Percentiles rank a stretch among this genome's conserved stretches.
Evolutionary conservation across 2,113 vertebrate species (phyloP).

Genomic region (Aegotheles bennettii): DNA sequence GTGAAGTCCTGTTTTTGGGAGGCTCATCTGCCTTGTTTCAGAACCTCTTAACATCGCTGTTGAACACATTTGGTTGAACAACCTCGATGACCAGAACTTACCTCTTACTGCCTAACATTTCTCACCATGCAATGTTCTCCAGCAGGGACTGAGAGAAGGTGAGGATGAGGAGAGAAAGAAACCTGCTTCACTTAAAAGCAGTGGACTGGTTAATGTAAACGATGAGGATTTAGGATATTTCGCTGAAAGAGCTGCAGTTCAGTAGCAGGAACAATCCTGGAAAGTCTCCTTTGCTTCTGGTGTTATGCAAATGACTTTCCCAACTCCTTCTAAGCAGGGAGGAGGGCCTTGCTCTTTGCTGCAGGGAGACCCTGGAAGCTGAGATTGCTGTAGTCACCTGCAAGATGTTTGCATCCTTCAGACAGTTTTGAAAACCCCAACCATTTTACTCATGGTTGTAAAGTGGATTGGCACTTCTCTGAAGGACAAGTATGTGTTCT

Average conservation of each 20-base stretch:
- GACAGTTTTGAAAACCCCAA: accelerated
- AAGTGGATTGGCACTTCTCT: neutral
- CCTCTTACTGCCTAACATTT: neutral
- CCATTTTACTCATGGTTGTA: neutral
- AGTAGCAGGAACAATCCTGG: neutral
- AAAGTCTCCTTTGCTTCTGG: neutral
- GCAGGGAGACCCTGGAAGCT: neutral
- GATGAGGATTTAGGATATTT: neutral
- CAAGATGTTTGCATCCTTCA: neutral
- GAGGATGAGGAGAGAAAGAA: neutral
- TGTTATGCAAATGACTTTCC: neutral
- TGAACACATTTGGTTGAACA: neutral
- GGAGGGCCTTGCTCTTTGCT: neutral
- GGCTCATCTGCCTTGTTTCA: neutral
- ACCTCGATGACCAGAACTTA: neutral
- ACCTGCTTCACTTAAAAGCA: neutral
- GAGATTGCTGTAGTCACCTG: neutral
- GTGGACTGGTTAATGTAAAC: neutral
- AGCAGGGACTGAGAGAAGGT: neutral
- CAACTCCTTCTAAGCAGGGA: neutral
- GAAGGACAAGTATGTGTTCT: neutral
- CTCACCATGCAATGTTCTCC: neutral
- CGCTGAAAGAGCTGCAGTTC: neutral
- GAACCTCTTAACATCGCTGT: neutral
- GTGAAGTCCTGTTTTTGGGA: neutral